Evolutionary conservation across 2,113 vertebrate species (phyloP).

Genomic region (Cygnus buccinator): DNA sequence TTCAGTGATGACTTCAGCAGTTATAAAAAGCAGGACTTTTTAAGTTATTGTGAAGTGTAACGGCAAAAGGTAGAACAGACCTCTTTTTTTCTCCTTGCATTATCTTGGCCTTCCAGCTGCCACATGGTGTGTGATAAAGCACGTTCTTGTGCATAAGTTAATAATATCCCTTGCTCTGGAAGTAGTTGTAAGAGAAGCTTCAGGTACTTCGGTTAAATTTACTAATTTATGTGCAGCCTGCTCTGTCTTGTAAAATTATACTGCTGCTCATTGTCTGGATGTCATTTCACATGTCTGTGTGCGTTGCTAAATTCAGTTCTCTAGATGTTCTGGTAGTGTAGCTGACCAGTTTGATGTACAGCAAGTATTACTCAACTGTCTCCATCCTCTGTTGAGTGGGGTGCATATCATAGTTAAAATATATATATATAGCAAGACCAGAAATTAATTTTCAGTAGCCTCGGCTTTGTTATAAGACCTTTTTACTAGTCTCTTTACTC

Average conservation of each 20-base stretch:
- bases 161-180: neutral
- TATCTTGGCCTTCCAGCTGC: conserved; percentile 59
- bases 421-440: neutral
- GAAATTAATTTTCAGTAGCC: neutral
- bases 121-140: neutral
- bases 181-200: neutral
- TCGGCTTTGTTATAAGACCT: neutral
- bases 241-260: neutral
- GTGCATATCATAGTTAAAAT: neutral
- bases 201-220: neutral
- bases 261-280: neutral
- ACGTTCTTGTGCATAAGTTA: neutral
- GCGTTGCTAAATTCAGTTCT: neutral
- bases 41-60: neutral
- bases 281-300: neutral
- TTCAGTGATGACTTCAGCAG: neutral
- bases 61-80: neutral
- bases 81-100: neutral
- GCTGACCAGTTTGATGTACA: neutral
- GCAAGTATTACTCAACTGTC: neutral
- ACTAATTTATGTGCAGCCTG: neutral
- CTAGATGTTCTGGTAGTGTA: neutral
- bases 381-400: neutral
- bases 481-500: neutral
- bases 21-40: neutral